A percentile compares a stretch with the other conserved stretches of the same genome.
phyloP scores from a whole-genome alignment of 2,888 invertebrate species.

The Chirona hameri region DNA sequence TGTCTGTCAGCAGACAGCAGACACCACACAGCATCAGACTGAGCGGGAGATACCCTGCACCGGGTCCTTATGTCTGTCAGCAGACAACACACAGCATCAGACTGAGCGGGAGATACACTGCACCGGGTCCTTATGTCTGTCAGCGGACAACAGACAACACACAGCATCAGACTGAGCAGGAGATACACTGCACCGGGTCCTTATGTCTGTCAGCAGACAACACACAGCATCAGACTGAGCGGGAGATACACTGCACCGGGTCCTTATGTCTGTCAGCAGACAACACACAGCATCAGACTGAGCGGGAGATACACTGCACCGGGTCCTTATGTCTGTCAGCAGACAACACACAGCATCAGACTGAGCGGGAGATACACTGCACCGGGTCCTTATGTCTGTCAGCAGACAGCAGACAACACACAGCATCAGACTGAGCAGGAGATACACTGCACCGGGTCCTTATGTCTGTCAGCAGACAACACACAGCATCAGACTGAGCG shows the following conservation, averaged over 20 bases:
- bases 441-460: constrained; percentile 91
- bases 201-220: constrained; percentile 65
- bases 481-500: constrained; percentile 74
- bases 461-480: constrained; percentile 63
- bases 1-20: constrained; percentile 62
- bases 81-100: too few relatives aligned
- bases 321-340: constrained; percentile 81
- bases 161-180: constrained; percentile 88
- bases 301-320: constrained; percentile 90
- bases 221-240: constrained; percentile 69
- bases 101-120: too few relatives aligned
- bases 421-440: constrained; percentile 86
- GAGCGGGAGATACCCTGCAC: constrained; percentile 90
- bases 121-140: too few relatives aligned
- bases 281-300: constrained; percentile 65
- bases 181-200: constrained; percentile 90
- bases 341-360: too few relatives aligned
- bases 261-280: constrained; percentile 79
- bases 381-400: too few relatives aligned
- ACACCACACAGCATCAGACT: constrained; percentile 65
- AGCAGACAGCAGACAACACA: constrained; percentile 83
- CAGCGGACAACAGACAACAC: constrained; percentile 79
- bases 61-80: constrained; percentile 81
- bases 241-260: constrained; percentile 92
- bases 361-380: too few relatives aligned